Conservation (phyloP, 2,113 vertebrate species). For the Melospiza georgiana region DNA sequence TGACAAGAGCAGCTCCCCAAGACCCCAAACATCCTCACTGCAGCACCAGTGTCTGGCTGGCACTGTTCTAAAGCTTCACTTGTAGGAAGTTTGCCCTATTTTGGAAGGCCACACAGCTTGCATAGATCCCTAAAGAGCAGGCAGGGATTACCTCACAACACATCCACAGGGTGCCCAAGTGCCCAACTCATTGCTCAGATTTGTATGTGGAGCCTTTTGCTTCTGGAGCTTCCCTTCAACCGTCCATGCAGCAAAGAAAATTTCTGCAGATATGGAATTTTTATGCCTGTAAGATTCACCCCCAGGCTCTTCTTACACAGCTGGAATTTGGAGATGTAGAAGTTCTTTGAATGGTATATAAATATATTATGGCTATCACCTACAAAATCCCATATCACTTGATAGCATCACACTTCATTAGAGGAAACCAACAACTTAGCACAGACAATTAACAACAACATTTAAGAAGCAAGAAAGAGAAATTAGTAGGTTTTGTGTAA, state of each 20-base stretch:
- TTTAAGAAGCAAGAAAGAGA: not conserved
- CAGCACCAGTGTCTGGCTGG: rapidly evolving
- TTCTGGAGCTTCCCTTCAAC: not conserved
- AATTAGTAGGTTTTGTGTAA: not conserved
- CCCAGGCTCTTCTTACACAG: not conserved
- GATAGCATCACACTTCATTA: not conserved
- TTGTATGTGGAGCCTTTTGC: not conserved
- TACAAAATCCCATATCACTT: not conserved
- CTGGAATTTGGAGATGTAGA: not conserved
- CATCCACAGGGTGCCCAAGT: rapidly evolving
- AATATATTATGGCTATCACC: not conserved
- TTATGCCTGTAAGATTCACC: not conserved
- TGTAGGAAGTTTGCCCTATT: not conserved
- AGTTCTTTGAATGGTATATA: not conserved
- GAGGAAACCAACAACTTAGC: not conserved
- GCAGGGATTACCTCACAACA: not conserved
- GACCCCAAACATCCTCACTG: not conserved
- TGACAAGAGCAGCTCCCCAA: not conserved
- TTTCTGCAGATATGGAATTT: not conserved
- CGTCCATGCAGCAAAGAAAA: not conserved
- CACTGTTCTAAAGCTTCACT: not conserved
- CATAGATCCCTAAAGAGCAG: not conserved
- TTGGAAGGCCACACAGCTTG: not conserved
- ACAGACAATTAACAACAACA: not conserved
- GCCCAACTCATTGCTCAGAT: not conserved